These are phyloP conservation scores for Trissolcus brochymenae DNA, from an alignment of 2,888 invertebrate species.

Conservation along the genomic window DNA sequence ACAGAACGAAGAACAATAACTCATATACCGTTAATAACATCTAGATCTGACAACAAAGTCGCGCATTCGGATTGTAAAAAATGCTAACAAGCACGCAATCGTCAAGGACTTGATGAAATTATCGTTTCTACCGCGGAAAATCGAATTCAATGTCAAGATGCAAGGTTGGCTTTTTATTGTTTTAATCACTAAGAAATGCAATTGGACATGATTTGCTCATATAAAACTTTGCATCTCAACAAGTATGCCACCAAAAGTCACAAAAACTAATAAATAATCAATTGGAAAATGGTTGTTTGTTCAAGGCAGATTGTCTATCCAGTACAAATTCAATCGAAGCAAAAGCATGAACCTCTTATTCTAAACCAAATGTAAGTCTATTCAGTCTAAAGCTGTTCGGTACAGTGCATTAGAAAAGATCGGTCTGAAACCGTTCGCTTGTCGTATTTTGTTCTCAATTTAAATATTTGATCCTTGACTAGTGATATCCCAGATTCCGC, in stretches of 20 bases:
- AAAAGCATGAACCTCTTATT: constrained; percentile 26
- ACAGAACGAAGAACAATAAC: no score
- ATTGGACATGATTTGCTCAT: neutral
- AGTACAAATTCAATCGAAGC: constrained; percentile 25
- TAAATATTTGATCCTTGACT: constrained; percentile 1
- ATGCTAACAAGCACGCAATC: constrained; percentile 17
- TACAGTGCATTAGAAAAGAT: constrained; percentile 34
- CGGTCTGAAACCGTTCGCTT: constrained; percentile 14
- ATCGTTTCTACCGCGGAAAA: no score
- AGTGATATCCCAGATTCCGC: neutral
- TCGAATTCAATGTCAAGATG: no score
- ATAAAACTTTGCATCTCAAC: no score
- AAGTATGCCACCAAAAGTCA: no score
- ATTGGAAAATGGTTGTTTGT: no score
- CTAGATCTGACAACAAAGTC: constrained; percentile 8
- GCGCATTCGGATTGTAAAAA: constrained; percentile 9
- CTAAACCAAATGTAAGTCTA: constrained; percentile 34
- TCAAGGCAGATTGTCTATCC: constrained; percentile 47
- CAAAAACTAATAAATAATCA: no score
- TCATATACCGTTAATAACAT: neutral
- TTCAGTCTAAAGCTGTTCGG: constrained; percentile 50
- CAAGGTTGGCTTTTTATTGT: no score
- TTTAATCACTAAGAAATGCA: neutral
- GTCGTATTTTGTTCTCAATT: neutral
- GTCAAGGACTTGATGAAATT: constrained; percentile 1